Base-by-base conservation (phyloP, 92 coral and sea anemone genomes). In the Pocillopora meandrina region DNA sequence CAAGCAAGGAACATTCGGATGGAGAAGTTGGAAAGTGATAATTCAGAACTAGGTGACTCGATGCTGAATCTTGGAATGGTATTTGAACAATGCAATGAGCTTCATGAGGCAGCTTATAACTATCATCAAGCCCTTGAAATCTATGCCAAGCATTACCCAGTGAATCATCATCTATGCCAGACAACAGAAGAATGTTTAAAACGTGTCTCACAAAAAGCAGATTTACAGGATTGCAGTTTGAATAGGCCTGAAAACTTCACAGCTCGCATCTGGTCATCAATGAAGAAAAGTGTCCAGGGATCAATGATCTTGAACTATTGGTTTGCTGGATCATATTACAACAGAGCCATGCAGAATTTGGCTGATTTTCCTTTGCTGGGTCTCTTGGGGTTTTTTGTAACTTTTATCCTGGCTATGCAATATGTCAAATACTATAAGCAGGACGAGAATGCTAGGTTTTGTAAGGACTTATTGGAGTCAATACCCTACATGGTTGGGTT, bases 11-110 rank as follows among this genome's bases (percentile, higher is more conserved):
- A 23, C 71, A 63, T 63, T 16, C 11, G 71, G 56, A 1, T 11
- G 12, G 12, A 63, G 0, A 10, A 21, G n/a, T 77, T 77, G 15
- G 71, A 26, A 77, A 5, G 20, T 13, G 72, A 77, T 18, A 71
- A 77, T 36, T 62, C 36, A 4, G 20, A 77, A 19, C n/a, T 77
- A 1, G 82, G 82, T 12, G 72, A 77, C 60, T 35, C 70, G 5
- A 34, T 35, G 56, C 3, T 77, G 0, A 77, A 77, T 35, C 71
- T 77, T 13, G 82, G 82, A 66, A 9, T 77, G 59, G 82, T 77
- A 7, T 26, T 35, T 33, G 72, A 77, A 19, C 71, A 36, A 11
- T 61, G 82, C 82, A 1, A 0, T 6, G 35, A 63, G 20, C 42
- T 62, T 36, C 59, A 34, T 18, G 4, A 61, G 0, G 82, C 82